Evolutionary conservation across 2,888 invertebrate genomes (phyloP).

Genomic region (Plebejus anna): DNA sequence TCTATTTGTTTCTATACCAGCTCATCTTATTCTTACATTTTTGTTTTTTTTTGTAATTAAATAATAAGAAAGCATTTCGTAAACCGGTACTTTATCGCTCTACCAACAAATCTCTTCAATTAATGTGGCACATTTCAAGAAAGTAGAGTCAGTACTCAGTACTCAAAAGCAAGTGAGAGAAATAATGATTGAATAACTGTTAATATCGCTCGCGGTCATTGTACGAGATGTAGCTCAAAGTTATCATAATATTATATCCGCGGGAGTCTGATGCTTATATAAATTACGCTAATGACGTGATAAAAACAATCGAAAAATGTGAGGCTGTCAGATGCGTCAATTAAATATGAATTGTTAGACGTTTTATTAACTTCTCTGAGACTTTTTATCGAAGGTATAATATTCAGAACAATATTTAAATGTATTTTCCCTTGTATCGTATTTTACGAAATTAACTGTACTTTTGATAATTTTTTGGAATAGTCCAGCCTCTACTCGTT

Average conservation of each 20-base stretch:
- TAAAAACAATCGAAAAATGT: conserved; percentile 3
- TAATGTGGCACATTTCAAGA: too few relatives aligned
- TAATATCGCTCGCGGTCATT: conserved; percentile 7
- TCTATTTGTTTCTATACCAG: not conserved
- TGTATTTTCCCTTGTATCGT: not conserved
- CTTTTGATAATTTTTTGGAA: too few relatives aligned
- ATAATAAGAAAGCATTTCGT: not conserved
- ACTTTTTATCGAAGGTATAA: not conserved
- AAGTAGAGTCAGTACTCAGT: not conserved
- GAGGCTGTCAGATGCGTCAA: not conserved
- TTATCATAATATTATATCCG: conserved; percentile 19
- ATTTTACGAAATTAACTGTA: not conserved
- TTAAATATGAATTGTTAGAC: not conserved
- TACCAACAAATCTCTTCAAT: too few relatives aligned
- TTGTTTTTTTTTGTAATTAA: not conserved
- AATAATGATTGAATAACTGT: conserved; percentile 16
- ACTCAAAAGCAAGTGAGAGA: not conserved
- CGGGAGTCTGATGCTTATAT: conserved; percentile 10
- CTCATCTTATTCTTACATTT: not conserved
- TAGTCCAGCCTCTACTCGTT: too few relatives aligned
- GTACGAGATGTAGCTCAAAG: conserved; percentile 9
- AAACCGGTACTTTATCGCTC: too few relatives aligned
- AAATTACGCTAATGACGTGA: conserved; percentile 2
- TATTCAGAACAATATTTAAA: not conserved
- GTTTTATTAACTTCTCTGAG: not conserved